Conservation (phyloP, 2,113 vertebrate species). For the Camelus bactrianus region DNA sequence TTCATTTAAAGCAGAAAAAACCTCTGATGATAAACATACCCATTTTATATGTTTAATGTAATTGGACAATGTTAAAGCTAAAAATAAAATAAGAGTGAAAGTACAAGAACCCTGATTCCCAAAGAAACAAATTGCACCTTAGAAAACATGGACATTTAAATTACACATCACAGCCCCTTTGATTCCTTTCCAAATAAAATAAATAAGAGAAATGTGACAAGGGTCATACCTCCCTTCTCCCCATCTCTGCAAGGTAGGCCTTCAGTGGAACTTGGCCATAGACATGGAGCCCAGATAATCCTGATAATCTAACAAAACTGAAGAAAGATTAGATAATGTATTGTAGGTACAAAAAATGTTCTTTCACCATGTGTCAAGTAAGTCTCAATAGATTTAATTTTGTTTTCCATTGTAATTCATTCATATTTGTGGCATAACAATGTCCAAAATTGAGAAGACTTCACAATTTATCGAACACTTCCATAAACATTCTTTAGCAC, state of each 20-base stretch:
- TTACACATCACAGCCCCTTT: background rate
- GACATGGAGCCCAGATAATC: background rate
- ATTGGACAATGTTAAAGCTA: background rate
- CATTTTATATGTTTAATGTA: background rate
- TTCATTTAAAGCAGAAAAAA: background rate
- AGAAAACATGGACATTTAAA: background rate
- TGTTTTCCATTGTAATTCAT: background rate
- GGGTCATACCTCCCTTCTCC: background rate
- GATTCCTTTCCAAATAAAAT: background rate
- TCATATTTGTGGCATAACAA: conserved; percentile 5
- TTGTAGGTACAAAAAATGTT: background rate
- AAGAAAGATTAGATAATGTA: background rate
- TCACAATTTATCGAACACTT: background rate
- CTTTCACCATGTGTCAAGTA: background rate
- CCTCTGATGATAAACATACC: background rate
- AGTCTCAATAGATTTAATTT: background rate
- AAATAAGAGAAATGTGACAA: background rate
- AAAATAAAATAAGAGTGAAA: background rate
- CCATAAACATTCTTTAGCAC: background rate
- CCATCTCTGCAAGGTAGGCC: background rate
- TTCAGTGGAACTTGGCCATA: background rate
- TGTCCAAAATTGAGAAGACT: background rate
- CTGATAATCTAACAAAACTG: background rate
- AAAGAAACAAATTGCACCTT: background rate
- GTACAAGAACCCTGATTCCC: background rate